phyloP scores from a whole-genome alignment of 2,113 vertebrate species.

The Erythrocebus patas region DNA sequence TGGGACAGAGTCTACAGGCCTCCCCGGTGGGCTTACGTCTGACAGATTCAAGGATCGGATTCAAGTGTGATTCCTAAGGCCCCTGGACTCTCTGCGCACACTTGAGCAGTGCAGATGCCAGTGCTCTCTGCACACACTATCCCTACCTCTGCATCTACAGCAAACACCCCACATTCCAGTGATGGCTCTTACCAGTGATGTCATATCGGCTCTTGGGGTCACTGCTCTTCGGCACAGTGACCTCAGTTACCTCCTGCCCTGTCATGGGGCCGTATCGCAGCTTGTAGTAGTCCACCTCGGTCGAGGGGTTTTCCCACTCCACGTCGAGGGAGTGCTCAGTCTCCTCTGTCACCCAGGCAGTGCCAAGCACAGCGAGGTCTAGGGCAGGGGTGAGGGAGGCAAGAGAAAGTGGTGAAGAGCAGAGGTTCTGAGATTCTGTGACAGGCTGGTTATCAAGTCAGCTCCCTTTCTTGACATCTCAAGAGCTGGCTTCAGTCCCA shows the following conservation, averaged over 20 bases:
- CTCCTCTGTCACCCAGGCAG: slow-evolving; percentile 87
- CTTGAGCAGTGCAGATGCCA: background rate
- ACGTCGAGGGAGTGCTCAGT: slow-evolving; percentile 89
- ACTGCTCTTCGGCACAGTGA: slow-evolving; percentile 83
- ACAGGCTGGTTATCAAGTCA: background rate
- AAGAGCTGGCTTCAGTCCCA: background rate
- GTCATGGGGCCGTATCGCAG: slow-evolving; percentile 83
- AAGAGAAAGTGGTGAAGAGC: background rate
- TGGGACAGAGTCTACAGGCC: background rate
- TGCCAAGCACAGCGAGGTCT: slow-evolving; percentile 82
- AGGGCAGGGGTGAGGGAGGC: background rate
- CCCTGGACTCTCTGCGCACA: background rate
- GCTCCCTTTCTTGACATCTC: background rate
- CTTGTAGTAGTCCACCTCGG: slow-evolving; percentile 88
- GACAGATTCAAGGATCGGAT: background rate
- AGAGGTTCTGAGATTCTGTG: background rate
- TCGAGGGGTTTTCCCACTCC: slow-evolving; percentile 90
- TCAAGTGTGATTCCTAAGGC: background rate
- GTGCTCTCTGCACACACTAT: background rate
- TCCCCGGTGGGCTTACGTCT: background rate
- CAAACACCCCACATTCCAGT: rapidly evolving
- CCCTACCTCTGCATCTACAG: background rate
- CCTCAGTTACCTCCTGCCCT: slow-evolving; percentile 83
- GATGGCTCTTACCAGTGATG: slow-evolving; percentile 84
- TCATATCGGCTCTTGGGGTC: slow-evolving; percentile 89